phyloP scores from a whole-genome alignment of 2,888 invertebrate genomes.

The Lochmaea crataegi region DNA sequence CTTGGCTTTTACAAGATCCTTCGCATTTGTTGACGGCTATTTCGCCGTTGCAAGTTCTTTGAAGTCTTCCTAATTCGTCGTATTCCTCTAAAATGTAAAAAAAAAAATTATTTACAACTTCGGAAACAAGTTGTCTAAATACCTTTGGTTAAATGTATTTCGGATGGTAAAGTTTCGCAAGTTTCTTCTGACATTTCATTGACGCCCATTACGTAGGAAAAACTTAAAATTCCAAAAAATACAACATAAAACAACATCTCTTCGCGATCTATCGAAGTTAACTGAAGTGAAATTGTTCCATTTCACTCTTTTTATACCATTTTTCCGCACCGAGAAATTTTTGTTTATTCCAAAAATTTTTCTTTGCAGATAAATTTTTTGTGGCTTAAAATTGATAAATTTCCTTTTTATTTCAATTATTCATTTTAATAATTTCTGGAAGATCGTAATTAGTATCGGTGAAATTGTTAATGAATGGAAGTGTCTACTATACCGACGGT shows the following conservation, averaged over 20 bases:
- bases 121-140: slow-evolving; percentile 39
- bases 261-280: slow-evolving; percentile 33
- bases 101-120: too few species aligned
- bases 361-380: neutral
- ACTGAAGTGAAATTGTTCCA: slow-evolving; percentile 34
- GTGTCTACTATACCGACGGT: neutral
- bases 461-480: slow-evolving; percentile 13
- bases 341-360: neutral
- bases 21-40: slow-evolving; percentile 94
- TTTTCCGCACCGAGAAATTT: neutral
- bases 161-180: slow-evolving; percentile 87
- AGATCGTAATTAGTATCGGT: neutral
- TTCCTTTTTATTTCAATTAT: neutral
- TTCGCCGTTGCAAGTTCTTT: slow-evolving; percentile 90
- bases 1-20: slow-evolving; percentile 91
- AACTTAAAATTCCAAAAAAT: slow-evolving; percentile 48
- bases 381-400: neutral
- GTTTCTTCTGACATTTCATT: slow-evolving; percentile 72
- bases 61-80: slow-evolving; percentile 84
- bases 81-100: slow-evolving; percentile 78
- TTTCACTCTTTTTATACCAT: slow-evolving; percentile 44
- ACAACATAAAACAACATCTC: slow-evolving; percentile 49
- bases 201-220: slow-evolving; percentile 52
- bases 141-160: slow-evolving; percentile 90
- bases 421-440: neutral